Conservation (phyloP, 2,113 vertebrate species). For the Gallinago jamesoni region DNA sequence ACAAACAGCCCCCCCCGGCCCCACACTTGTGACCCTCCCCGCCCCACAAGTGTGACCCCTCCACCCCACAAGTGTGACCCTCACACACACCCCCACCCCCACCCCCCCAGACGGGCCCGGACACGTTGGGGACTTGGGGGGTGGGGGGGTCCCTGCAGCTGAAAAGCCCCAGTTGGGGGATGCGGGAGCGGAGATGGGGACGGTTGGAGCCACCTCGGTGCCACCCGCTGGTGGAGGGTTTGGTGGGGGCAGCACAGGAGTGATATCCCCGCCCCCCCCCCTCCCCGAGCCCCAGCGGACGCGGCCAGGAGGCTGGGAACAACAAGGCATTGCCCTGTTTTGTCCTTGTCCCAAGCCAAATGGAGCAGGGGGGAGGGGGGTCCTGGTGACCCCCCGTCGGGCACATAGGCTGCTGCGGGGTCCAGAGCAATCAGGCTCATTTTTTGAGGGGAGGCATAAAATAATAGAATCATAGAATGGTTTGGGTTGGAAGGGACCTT, state of each 20-base stretch:
- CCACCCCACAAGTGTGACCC: too few relatives aligned
- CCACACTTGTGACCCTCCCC: too few relatives aligned
- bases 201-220: background rate
- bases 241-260: fast-evolving
- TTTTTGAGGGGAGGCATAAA: background rate
- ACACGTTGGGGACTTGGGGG: too few relatives aligned
- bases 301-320: background rate
- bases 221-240: fast-evolving
- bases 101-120: too few relatives aligned
- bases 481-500: too few relatives aligned
- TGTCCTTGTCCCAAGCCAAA: background rate
- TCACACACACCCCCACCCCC: too few relatives aligned
- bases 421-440: fast-evolving
- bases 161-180: background rate
- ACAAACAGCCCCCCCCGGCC: too few relatives aligned
- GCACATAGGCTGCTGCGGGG: fast-evolving
- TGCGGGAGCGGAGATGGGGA: background rate
- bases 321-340: background rate
- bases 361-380: too few relatives aligned
- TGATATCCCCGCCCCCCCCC: too few relatives aligned
- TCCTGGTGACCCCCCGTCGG: background rate
- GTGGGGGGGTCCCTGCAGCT: background rate
- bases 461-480: background rate
- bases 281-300: fast-evolving
- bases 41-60: too few relatives aligned